Conservation (phyloP, 2,888 invertebrate genomes). For the Xanthorhoe spadicearia region DNA sequence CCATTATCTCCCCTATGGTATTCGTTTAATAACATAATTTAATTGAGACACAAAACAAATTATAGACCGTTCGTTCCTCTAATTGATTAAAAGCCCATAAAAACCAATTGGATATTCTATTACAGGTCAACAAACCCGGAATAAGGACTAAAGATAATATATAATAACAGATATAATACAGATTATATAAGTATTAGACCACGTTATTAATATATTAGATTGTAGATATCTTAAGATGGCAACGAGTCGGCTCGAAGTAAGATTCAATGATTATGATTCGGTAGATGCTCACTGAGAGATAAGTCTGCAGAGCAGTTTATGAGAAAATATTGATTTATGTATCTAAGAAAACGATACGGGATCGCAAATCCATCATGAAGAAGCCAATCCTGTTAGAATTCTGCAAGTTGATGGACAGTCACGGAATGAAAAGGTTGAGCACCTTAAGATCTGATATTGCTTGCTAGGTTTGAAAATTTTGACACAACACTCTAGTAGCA, state of each 20-base stretch:
- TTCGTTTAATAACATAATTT: not conserved
- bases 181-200: not conserved
- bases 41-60: conserved; percentile 1
- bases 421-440: too few relatives aligned
- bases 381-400: not conserved
- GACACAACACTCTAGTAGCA: too few relatives aligned
- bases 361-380: not conserved
- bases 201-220: conserved; percentile 1
- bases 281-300: not conserved
- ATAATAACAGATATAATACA: too few relatives aligned
- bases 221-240: conserved; percentile 17
- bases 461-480: too few relatives aligned
- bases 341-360: not conserved
- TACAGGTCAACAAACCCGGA: conserved; percentile 21
- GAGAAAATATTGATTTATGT: conserved; percentile 3
- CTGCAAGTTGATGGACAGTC: too few relatives aligned
- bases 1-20: not conserved
- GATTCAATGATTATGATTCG: not conserved
- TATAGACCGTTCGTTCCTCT: not conserved
- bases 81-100: conserved; percentile 3
- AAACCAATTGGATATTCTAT: conserved; percentile 9
- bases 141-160: conserved; percentile 8
- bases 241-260: not conserved
- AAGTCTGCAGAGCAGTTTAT: not conserved
- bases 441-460: too few relatives aligned